Base-by-base conservation (phyloP, 2,797 vertebrate species). In the Crax fasciolata region DNA sequence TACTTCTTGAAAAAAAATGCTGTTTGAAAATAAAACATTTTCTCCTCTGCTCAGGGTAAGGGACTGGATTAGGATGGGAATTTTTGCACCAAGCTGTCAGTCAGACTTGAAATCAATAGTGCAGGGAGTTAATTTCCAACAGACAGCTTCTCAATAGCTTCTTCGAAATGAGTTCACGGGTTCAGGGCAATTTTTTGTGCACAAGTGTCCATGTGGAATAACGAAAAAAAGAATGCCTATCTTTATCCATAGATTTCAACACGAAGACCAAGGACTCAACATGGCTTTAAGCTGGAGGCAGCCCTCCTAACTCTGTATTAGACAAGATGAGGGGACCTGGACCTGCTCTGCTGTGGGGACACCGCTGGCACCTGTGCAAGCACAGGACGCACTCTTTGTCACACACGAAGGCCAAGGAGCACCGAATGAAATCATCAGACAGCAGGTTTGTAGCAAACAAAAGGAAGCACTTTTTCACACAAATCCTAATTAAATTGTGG, bases 381-480 rank as follows among this genome's bases (percentile, higher is more conserved):
- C 39, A 70, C 66, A 30, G 25, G 1, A 17, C 19, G 27, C 7
- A 10, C 39, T 89, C 55, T 79, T 55, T 30, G 46, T 70, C 91
- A 58, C 86, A 79, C 5, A 54, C 0, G 0, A 74, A 70, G 89
- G 59, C 86, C 41, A 38, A 20, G 9, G 48, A 91, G 30, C 39
- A 41, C 46, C 28, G 39, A 88, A 71, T 48, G 75, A 84, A 95
- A 90, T 90, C 44, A 92, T 11, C 74, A 71, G 62, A 73, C 75
- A 78, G 84, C 38, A 80, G 49, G 66, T 77, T 77, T 59, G 58
- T 2, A 72, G 62, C 39, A 87, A 89, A 58, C 46, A 70, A 81
- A 93, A 90, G 90, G 90, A 93, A 94, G 86, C 25, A 59, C 46
- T 92, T 93, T 88, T 92, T 92, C 77, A 87, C 63, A 67, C 39